These are phyloP conservation scores for Empis livida DNA, from an alignment of 2,888 invertebrate genomes.

Conservation along the genomic window DNA sequence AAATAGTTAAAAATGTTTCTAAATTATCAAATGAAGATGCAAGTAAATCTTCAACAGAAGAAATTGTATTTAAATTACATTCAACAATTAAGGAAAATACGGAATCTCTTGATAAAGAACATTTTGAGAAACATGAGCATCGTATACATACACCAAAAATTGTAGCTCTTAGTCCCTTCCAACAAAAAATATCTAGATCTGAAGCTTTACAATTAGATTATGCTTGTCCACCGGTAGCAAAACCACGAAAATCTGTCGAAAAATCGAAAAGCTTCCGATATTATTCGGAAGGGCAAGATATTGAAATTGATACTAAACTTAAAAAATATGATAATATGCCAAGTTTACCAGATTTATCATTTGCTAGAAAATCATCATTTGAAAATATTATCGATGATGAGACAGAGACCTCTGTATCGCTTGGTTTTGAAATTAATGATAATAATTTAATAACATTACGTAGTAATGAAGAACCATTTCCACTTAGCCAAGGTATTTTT, in stretches of 20 bases:
- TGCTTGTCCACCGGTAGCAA: conserved; percentile 15
- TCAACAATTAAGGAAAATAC: neutral
- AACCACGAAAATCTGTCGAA: conserved; percentile 44
- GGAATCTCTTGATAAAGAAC: conserved; percentile 12
- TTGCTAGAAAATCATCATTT: conserved; percentile 6
- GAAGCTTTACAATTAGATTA: conserved; percentile 26
- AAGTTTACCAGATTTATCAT: conserved; percentile 29
- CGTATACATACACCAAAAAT: conserved; percentile 33
- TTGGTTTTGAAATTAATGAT: conserved; percentile 32
- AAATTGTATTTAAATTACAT: neutral
- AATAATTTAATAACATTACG: conserved; percentile 22
- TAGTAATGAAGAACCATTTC: conserved; percentile 11
- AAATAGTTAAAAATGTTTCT: neutral
- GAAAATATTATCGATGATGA: conserved; percentile 14
- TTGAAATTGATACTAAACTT: conserved; percentile 6
- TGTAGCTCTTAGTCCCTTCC: conserved; percentile 40
- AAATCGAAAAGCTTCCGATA: conserved; percentile 62
- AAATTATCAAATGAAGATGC: conserved; percentile 15
- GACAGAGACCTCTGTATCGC: conserved; percentile 15
- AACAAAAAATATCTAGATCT: conserved; percentile 40
- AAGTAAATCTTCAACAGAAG: neutral
- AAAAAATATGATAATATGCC: conserved; percentile 24
- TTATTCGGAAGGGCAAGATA: conserved; percentile 36
- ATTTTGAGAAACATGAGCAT: conserved; percentile 26
- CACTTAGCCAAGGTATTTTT: conserved; percentile 15